Evolutionary conservation across 2,113 vertebrate genomes (phyloP).

Genomic region (Pteronura brasiliensis): DNA sequence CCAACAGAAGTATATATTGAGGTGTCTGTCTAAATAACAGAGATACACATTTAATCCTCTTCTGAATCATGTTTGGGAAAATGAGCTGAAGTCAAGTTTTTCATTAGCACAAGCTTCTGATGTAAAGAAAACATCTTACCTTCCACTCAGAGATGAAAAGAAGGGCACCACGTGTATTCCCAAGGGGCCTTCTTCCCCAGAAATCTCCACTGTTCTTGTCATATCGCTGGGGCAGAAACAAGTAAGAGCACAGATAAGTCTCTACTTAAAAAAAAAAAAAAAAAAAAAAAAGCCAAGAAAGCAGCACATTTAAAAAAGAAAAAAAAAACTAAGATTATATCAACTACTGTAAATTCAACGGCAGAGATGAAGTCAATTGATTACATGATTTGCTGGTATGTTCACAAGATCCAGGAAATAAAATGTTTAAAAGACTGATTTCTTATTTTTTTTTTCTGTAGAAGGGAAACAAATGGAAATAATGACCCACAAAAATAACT

Average conservation of each 20-base stretch:
- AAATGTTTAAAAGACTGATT: slow-evolving; percentile 50
- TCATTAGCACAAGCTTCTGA: background rate
- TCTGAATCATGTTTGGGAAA: slow-evolving; percentile 38
- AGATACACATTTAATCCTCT: background rate
- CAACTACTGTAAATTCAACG: background rate
- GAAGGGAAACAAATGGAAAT: slow-evolving; percentile 54
- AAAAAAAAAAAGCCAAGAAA: background rate
- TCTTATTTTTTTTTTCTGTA: background rate
- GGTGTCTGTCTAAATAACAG: background rate
- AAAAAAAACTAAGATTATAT: background rate
- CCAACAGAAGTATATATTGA: background rate
- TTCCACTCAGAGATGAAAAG: slow-evolving; percentile 96
- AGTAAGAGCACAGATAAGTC: slow-evolving; percentile 61
- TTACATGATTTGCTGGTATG: background rate
- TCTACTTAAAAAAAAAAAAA: slow-evolving; percentile 3
- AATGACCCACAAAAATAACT: slow-evolving; percentile 53
- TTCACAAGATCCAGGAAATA: slow-evolving; percentile 23
- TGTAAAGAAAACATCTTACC: slow-evolving; percentile 85
- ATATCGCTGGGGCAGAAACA: slow-evolving; percentile 84
- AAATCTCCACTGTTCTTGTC: slow-evolving; percentile 94
- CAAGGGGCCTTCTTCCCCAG: slow-evolving; percentile 93
- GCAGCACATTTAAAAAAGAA: background rate
- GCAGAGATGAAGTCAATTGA: background rate
- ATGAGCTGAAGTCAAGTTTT: slow-evolving; percentile 14
- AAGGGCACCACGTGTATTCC: slow-evolving; percentile 98